Percentiles rank a stretch among this genome's conserved stretches.
These are phyloP conservation scores for Ameiurus melas DNA, from an alignment of 2,113 vertebrate species.

Conservation along the genomic window DNA sequence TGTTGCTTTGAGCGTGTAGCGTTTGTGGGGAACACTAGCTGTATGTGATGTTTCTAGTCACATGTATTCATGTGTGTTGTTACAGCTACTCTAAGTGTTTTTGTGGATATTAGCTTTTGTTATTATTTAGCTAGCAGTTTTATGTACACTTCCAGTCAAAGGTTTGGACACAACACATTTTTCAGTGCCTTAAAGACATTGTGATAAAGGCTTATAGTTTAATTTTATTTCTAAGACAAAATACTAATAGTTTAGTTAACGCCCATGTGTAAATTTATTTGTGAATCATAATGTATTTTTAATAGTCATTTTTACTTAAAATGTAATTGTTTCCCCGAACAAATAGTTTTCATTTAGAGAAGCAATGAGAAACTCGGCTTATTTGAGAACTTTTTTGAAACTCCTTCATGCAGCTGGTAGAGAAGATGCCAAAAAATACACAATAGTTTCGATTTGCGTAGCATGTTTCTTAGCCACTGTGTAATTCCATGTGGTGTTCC, in stretches of 20 bases:
- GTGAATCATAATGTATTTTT: not conserved
- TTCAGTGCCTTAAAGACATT: not conserved
- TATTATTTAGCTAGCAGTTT: not conserved
- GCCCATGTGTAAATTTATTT: not conserved
- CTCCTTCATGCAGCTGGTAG: not conserved
- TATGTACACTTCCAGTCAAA: not conserved
- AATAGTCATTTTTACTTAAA: not conserved
- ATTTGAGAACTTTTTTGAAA: not conserved
- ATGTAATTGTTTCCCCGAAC: not conserved
- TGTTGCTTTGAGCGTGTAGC: not conserved
- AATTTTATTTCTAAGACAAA: not conserved
- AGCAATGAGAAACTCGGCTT: not conserved
- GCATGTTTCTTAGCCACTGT: not conserved
- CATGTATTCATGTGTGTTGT: not conserved
- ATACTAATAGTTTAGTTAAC: not conserved
- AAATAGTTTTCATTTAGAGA: not conserved
- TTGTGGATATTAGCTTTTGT: not conserved
- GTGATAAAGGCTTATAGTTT: not conserved
- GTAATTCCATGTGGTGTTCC: not conserved
- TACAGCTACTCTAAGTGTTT: not conserved
- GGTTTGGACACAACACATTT: not conserved
- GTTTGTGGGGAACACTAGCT: not conserved
- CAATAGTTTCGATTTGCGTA: not conserved
- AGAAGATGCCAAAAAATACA: not conserved
- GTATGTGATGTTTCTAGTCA: not conserved